Base-by-base conservation (phyloP, 92 coral and sea anemone species). In the Meandrina meandrites region DNA sequence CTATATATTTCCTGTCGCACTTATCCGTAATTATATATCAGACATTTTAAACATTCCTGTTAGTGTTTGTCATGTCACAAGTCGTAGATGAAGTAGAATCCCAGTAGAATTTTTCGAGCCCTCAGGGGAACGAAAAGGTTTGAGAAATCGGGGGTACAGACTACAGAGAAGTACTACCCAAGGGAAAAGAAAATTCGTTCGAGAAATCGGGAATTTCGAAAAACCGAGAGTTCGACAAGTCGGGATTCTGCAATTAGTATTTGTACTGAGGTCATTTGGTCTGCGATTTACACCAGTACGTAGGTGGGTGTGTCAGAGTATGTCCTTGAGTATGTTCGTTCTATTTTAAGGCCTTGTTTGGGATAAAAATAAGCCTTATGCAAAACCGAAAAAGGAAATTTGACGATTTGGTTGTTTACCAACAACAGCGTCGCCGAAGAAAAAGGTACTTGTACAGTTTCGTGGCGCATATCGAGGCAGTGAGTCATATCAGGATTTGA, bases 381-480 rank as follows among this genome's bases (percentile, higher is more conserved):
- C n/a, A 32, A 71, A 19, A 42, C 24, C 76, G 22, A 34, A 30
- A 45, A 40, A n/a, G 42, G 64, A 47, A 0, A 21, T 53, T 31
- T 50, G 13, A 54, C 48, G 17, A 24, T 72, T n/a, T 51, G n/a
- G n/a, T n/a, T 83, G 69, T 83, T 72, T 74, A 74, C 80, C 35
- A 83, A 74, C 71, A 36, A 31, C 18, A 47, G 45, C 14, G 64
- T 72, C 53, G 37, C 24, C 51, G 68, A 48, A 70, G 32, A 5
- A 15, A 56, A 58, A 19, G 35, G 34, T 12, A 24, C 30, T 54
- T 32, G 78, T n/a, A 13, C 17, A 7, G 51, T 74, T 74, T 74
- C 3, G n/a, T 16, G 28, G 79, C 31, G 60, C 45, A 32, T 47
- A 32, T 28, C 22, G 36, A 47, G 58, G 32, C 10, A 27, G 34